A percentile compares a stretch with the other conserved stretches of the same genome.
These are phyloP conservation scores for Loxodonta africana DNA, from an alignment of 2,113 vertebrate genomes.

Conservation along the genomic window DNA sequence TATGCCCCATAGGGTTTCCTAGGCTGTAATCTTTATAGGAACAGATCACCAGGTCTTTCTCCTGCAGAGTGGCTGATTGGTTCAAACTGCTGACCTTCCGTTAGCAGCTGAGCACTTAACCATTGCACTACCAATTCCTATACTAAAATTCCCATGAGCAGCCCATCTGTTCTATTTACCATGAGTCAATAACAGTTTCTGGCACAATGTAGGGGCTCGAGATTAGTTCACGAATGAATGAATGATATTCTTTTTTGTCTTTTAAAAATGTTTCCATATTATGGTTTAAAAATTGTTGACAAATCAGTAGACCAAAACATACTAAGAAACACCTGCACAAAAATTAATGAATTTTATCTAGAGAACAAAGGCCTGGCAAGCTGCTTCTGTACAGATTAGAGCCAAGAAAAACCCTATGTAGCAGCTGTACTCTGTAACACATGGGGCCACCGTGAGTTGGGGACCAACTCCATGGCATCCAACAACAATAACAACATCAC, in stretches of 20 bases:
- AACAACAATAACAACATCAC: background rate
- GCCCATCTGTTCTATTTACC: background rate
- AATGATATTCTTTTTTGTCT: background rate
- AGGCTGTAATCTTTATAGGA: background rate
- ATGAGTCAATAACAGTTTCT: background rate
- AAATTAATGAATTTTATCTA: background rate
- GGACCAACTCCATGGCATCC: background rate
- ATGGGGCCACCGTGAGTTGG: background rate
- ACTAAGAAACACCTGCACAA: background rate
- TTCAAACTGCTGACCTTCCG: background rate
- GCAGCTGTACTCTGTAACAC: background rate
- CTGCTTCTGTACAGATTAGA: background rate
- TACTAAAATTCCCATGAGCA: background rate
- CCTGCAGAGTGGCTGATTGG: background rate
- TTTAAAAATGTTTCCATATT: background rate
- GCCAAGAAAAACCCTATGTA: background rate
- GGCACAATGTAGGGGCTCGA: background rate
- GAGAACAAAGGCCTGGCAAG: background rate
- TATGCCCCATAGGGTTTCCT: background rate
- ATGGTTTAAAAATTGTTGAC: background rate
- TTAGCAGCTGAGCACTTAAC: background rate
- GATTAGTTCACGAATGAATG: conserved; percentile 20
- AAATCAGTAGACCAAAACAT: background rate
- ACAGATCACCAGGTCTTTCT: background rate
- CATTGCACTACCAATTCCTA: background rate